Evolutionary conservation across 2,797 vertebrate genomes (phyloP), one percentile per base, ranked within the genome.

Genomic region (Microcaecilia unicolor): DNA sequence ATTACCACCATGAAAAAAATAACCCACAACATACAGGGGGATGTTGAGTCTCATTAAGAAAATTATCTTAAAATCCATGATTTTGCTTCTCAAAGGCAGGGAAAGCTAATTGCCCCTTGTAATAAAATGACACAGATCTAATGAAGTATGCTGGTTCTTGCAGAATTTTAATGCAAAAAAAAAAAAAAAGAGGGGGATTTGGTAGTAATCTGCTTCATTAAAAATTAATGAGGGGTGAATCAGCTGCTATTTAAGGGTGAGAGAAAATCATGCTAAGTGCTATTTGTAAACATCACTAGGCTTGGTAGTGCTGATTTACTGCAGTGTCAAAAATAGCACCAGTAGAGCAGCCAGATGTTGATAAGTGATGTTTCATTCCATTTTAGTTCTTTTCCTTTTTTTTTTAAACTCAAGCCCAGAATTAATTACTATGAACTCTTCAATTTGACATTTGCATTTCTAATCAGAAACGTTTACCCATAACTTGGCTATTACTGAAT

Each of bases 181-280:
- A n/a, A n/a, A n/a, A n/a, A n/a, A n/a, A n/a, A n/a, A n/a, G n/a
- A n/a, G n/a, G n/a, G n/a, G 36, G 19, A 55, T 61, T 61, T 50
- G 30, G 26, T 55, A 59, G 78, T 71, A 67, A 64, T 70, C 39
- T 60, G 32, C 13, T 53, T 67, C 62, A 65, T 73, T 73, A 71
- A 67, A 77, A 74, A 71, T 65, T 61, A 77, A 76, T 65, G 63
- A 69, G 16, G 52, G 39, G 41, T 61, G 61, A 61, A 73, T 73
- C 55, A 71, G 31, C 24, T 38, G 18, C 46, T 64, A 57, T 38
- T 77, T 67, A 61, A n/a, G 40, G 31, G 21, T 44, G 67, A 50
- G n/a, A 58, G 48, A 61, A 70, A 63, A 47, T 37, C 27, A 42
- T 18, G 11, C 41, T 66, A 50, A 68, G 56, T 48, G 34, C 17